Evolutionary conservation across 2,888 invertebrate genomes (phyloP).

Genomic region (Branchipolynoe longqiensis): DNA sequence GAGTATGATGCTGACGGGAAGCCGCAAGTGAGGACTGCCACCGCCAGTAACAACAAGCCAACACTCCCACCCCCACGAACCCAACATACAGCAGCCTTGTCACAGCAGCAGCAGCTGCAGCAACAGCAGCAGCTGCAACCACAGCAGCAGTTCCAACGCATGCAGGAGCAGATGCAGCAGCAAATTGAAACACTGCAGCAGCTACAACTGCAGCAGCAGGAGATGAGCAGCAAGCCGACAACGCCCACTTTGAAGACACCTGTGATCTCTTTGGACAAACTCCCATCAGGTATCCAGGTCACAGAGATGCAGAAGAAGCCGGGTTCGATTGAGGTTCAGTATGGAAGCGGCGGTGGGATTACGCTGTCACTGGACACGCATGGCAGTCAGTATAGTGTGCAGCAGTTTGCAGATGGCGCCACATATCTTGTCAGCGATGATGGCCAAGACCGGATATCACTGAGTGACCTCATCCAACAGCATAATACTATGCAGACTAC

Average conservation of each 20-base stretch:
- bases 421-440: conserved; percentile 43
- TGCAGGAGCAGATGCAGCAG: conserved; percentile 28
- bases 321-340: conserved; percentile 68
- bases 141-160: conserved; percentile 48
- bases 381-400: conserved; percentile 47
- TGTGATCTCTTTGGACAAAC: not conserved
- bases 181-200: conserved; percentile 25
- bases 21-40: not conserved
- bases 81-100: not conserved
- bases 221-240: not conserved
- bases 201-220: conserved; percentile 48
- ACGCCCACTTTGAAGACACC: too few species aligned
- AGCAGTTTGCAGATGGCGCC: conserved; percentile 12
- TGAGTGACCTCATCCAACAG: conserved; percentile 19
- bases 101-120: conserved; percentile 5
- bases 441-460: not conserved
- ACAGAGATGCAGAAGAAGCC: conserved; percentile 59
- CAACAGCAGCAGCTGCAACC: conserved; percentile 12
- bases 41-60: not conserved
- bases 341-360: conserved; percentile 68
- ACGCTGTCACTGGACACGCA: conserved; percentile 69
- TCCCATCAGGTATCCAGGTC: conserved; percentile 9
- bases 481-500: conserved; percentile 7
- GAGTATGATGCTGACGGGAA: conserved; percentile 30
- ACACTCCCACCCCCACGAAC: not conserved